phyloP scores from a whole-genome alignment of 2,797 vertebrate genomes.

The Phalloptychus januarius region DNA sequence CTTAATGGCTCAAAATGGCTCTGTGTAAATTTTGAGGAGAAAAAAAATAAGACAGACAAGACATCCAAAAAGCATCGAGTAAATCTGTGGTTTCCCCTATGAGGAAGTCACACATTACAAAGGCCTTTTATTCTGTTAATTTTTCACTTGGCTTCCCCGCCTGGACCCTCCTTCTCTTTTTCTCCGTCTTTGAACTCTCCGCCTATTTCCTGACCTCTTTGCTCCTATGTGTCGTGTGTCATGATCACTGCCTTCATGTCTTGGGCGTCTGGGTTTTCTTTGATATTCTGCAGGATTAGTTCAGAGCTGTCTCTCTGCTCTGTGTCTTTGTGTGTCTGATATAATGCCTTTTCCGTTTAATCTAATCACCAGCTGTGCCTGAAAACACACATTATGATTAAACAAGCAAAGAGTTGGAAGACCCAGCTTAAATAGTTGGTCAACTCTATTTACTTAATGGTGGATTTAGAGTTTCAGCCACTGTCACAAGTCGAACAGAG shows the following conservation, averaged over 20 bases:
- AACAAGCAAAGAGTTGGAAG: constrained; percentile 12
- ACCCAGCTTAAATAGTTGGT: not conserved
- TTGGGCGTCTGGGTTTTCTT: constrained; percentile 51
- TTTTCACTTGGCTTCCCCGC: constrained; percentile 63
- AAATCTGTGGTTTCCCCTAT: constrained; percentile 33
- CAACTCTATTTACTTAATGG: not conserved
- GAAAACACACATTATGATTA: constrained; percentile 29
- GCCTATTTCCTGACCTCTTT: constrained; percentile 62
- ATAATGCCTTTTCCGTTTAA: constrained; percentile 35
- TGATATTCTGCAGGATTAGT: constrained; percentile 68
- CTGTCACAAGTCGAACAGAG: not conserved
- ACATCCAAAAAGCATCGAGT: constrained; percentile 16
- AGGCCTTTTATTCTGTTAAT: constrained; percentile 52
- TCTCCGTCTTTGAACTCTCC: constrained; percentile 54
- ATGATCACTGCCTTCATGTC: constrained; percentile 54
- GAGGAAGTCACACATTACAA: constrained; percentile 49
- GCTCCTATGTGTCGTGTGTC: constrained; percentile 42
- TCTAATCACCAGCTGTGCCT: constrained; percentile 26
- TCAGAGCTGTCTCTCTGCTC: constrained; percentile 47
- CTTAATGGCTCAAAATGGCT: constrained; percentile 24
- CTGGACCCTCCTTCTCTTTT: constrained; percentile 38
- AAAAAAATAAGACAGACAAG: constrained; percentile 19
- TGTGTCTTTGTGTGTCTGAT: constrained; percentile 38
- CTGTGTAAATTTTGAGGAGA: constrained; percentile 11
- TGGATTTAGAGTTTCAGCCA: not conserved